Percentiles rank a stretch among this genome's conserved stretches.
Conservation (phyloP, 2,797 vertebrate species). For the Carapus acus region DNA sequence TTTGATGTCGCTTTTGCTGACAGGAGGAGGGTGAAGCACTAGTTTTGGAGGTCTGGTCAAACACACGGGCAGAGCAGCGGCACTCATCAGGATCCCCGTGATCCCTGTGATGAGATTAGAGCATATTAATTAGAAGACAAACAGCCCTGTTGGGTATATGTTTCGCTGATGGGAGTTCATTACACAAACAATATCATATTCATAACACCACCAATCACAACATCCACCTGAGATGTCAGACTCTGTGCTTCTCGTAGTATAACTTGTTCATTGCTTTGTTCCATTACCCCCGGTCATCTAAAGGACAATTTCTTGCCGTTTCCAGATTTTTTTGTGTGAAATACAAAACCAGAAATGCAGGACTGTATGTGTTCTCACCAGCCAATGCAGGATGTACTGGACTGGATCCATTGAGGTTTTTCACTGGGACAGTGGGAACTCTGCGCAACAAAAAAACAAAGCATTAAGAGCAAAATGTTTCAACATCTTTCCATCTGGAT, state of each 20-base stretch:
- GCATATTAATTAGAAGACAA: not conserved
- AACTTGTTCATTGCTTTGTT: no score
- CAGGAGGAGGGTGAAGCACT: slow-evolving; percentile 85
- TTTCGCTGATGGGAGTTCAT: no score
- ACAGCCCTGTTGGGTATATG: not conserved
- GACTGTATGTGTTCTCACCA: slow-evolving; percentile 67
- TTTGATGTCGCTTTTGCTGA: slow-evolving; percentile 91
- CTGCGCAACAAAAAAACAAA: slow-evolving; percentile 61
- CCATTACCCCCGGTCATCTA: not conserved
- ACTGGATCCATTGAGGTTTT: slow-evolving; percentile 90
- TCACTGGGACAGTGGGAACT: slow-evolving; percentile 90
- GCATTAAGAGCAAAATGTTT: no score
- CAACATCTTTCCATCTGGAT: no score
- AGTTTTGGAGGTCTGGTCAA: slow-evolving; percentile 91
- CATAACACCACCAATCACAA: no score
- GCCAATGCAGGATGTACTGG: slow-evolving; percentile 89
- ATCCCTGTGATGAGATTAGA: slow-evolving; percentile 75
- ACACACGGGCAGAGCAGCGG: slow-evolving; percentile 88
- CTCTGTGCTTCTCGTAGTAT: no score
- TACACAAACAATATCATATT: no score
- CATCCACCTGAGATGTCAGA: not conserved
- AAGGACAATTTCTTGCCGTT: not conserved
- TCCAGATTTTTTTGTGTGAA: not conserved
- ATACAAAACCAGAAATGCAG: not conserved
- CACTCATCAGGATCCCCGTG: slow-evolving; percentile 94